Evolutionary conservation across 2,113 vertebrate genomes (phyloP).

Genomic region (Mus musculus): DNA sequence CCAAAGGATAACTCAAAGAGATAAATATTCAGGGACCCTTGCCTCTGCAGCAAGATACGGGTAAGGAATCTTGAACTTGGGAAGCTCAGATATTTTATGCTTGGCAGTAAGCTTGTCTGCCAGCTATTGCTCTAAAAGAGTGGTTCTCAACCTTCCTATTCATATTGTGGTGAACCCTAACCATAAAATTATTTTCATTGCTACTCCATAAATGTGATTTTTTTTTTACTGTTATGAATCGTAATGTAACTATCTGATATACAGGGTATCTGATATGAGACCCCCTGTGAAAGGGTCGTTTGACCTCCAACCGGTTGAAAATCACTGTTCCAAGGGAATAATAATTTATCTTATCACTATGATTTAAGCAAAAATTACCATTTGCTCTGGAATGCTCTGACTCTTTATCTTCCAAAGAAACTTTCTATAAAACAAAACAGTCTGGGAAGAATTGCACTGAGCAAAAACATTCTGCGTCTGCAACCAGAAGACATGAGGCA

Average conservation of each 20-base stretch:
- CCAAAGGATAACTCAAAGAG: not conserved
- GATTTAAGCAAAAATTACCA: not conserved
- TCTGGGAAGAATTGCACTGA: not conserved
- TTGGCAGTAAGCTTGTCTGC: not conserved
- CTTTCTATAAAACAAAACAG: not conserved
- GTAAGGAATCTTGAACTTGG: not conserved
- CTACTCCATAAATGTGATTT: not conserved
- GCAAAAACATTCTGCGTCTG: not conserved
- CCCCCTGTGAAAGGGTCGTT: not conserved
- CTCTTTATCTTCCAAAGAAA: not conserved
- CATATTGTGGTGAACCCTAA: not conserved
- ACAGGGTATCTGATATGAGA: not conserved
- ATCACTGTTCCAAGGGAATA: not conserved
- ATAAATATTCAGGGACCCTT: not conserved
- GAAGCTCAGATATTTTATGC: constrained; percentile 12
- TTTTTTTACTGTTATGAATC: not conserved
- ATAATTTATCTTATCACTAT: not conserved
- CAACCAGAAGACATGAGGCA: not conserved
- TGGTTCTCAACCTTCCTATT: not conserved
- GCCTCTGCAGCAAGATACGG: not conserved
- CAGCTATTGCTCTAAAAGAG: not conserved
- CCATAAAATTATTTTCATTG: not conserved
- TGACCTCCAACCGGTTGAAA: not conserved
- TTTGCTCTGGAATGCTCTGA: not conserved
- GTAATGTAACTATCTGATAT: not conserved